Percentiles rank a stretch among this genome's conserved stretches.
phyloP scores from a whole-genome alignment of 1,140 invertebrate genomes.

The Cyclina sinensis region DNA sequence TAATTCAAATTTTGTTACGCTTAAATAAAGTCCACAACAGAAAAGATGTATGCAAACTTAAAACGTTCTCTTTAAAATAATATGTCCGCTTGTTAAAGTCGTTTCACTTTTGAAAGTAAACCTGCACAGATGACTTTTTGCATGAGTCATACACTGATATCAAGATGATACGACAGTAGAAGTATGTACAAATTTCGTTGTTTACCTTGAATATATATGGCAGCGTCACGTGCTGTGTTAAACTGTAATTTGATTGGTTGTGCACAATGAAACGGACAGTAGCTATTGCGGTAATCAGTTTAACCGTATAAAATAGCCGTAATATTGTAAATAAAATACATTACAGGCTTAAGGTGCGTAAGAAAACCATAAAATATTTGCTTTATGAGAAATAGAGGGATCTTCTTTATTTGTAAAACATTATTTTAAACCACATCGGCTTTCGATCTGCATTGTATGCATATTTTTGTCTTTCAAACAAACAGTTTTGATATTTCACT shows the following conservation, averaged over 20 bases:
- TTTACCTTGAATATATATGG: slow-evolving; percentile 50
- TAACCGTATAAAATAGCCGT: background rate
- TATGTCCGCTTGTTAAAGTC: background rate
- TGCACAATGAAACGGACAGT: background rate
- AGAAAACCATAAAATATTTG: background rate
- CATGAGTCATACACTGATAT: background rate
- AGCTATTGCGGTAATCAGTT: background rate
- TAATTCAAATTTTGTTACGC: too few species aligned
- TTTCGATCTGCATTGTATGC: background rate
- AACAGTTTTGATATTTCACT: background rate
- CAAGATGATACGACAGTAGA: background rate
- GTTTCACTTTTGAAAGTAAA: background rate
- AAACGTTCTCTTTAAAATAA: background rate
- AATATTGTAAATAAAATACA: background rate
- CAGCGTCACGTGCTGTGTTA: slow-evolving; percentile 33
- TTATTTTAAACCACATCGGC: slow-evolving; percentile 5
- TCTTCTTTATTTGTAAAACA: background rate
- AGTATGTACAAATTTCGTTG: slow-evolving; percentile 2
- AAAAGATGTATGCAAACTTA: background rate
- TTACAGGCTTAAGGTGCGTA: background rate
- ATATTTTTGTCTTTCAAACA: background rate
- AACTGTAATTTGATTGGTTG: slow-evolving; percentile 31
- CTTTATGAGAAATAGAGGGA: slow-evolving; percentile 13
- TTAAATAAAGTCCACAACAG: background rate
- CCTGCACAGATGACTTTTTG: background rate